These are phyloP conservation scores for Nixonia krombeini DNA, from an alignment of 1,140 invertebrate species.

Conservation along the genomic window DNA sequence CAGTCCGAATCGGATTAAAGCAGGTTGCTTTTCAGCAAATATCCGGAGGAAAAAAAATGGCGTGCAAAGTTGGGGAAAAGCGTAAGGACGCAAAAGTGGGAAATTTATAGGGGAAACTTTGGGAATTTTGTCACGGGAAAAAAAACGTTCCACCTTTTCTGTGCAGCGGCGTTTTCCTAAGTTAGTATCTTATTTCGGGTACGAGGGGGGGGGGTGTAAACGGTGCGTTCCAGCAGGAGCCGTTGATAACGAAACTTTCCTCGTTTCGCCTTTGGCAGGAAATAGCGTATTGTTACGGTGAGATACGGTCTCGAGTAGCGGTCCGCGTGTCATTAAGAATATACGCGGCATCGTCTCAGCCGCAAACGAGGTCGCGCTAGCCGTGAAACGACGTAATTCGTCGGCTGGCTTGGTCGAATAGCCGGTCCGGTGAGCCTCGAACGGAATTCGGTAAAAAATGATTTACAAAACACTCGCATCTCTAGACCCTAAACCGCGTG, in stretches of 20 bases:
- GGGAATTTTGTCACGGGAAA: background rate
- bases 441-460: too few relatives aligned
- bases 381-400: constrained; percentile 28
- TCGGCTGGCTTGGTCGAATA: too few relatives aligned
- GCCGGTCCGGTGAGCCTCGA: too few relatives aligned
- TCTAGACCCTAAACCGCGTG: too few relatives aligned
- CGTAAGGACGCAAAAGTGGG: too few relatives aligned
- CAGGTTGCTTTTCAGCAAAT: too few relatives aligned
- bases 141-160: background rate
- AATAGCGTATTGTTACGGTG: constrained; percentile 28
- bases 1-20: too few relatives aligned
- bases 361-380: constrained; percentile 27
- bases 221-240: constrained; percentile 5
- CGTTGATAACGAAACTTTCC: constrained; percentile 38
- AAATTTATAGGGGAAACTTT: constrained; percentile 1
- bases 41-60: too few relatives aligned
- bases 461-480: constrained; percentile 18
- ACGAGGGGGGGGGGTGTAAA: constrained; percentile 4
- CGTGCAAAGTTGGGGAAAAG: too few relatives aligned
- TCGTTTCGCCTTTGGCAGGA: constrained; percentile 37
- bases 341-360: constrained; percentile 18
- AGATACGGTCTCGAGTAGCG: constrained; percentile 29
- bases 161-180: background rate
- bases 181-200: constrained; percentile 7
- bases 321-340: constrained; percentile 37